Evolutionary conservation across 2,888 invertebrate genomes (phyloP), one percentile per base, ranked within the genome.

Genomic region (Halictus ligatus): DNA sequence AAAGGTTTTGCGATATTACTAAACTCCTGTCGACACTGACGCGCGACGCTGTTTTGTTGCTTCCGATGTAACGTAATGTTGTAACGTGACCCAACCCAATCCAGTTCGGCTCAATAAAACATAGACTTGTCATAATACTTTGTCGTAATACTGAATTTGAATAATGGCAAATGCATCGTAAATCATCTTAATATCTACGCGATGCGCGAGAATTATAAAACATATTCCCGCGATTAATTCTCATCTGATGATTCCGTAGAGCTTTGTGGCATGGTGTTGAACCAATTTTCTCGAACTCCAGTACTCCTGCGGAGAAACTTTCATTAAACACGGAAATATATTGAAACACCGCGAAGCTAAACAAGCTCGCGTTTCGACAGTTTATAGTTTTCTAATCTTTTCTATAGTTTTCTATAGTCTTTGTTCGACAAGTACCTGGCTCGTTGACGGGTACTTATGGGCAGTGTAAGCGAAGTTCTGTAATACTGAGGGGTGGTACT

Each of bases 391-490:
- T 64, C 69, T 40, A 69, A 69, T 21, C 40, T 10, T 69, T 69
- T 69, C 40, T n/a, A n/a, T n/a, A n/a, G n/a, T n/a, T n/a, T n/a
- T n/a, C n/a, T n/a, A n/a, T 15, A n/a, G n/a, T n/a, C 43, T 43
- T 43, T 12, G n/a, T 35, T 48, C 6, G 48, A 18, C 29, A 60
- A 81, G 92, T 93, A 96, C 96, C 96, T 96, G 83, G 96, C 93
- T 89, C 94, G 95, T 91, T 96, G 96, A 88, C 96, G 95, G 60
- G 96, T 96, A 95, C 96, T 96, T 84, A 96, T 97, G 90, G 97
- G 97, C 94, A 97, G 95, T 93, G 97, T 97, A 89, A 96, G 96
- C 69, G 97, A 97, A 90, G 96, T 96, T 88, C 97, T 95, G 94
- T 97, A 97, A 94, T 96, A 97, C 88, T 96, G 95, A 89, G 95